phyloP scores from a whole-genome alignment of 2,888 invertebrate genomes.

The Nemoura dubitans region DNA sequence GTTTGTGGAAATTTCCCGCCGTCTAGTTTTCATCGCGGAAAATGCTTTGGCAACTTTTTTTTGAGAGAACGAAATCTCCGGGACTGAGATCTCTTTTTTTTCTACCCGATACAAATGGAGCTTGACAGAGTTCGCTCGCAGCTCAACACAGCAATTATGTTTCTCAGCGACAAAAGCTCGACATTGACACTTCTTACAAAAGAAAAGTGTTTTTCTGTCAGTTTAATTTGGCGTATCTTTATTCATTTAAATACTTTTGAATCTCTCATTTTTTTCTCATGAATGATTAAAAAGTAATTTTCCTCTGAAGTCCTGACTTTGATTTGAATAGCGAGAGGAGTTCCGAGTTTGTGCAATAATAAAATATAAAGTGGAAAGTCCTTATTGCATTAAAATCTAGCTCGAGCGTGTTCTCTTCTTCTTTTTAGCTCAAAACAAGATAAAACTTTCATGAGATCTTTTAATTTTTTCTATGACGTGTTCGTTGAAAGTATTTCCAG shows the following conservation, averaged over 20 bases:
- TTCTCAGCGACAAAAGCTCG: background rate
- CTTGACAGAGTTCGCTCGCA: background rate
- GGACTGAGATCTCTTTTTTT: background rate
- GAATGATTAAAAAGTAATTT: slow-evolving; percentile 32
- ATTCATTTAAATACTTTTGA: slow-evolving; percentile 12
- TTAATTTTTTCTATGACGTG: slow-evolving; percentile 28
- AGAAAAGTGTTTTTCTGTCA: slow-evolving; percentile 12
- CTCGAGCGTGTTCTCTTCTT: slow-evolving; percentile 35
- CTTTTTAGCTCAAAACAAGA: slow-evolving; percentile 26
- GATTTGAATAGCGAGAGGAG: slow-evolving; percentile 17
- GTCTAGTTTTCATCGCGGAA: background rate
- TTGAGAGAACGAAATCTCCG: background rate
- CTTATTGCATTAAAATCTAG: slow-evolving; percentile 37
- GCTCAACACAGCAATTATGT: background rate
- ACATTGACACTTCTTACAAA: background rate
- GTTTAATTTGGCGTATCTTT: slow-evolving; percentile 12
- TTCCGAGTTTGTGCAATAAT: slow-evolving; percentile 28
- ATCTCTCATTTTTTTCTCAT: slow-evolving; percentile 7
- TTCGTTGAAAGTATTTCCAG: slow-evolving; percentile 31
- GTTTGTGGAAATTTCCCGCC: background rate
- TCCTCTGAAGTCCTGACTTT: background rate
- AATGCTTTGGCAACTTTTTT: background rate
- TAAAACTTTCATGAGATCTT: slow-evolving; percentile 35
- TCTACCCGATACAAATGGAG: background rate
- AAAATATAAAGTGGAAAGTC: slow-evolving; percentile 22